phyloP scores from a whole-genome alignment of 2,888 invertebrate genomes.

The Drosophila cracens region DNA sequence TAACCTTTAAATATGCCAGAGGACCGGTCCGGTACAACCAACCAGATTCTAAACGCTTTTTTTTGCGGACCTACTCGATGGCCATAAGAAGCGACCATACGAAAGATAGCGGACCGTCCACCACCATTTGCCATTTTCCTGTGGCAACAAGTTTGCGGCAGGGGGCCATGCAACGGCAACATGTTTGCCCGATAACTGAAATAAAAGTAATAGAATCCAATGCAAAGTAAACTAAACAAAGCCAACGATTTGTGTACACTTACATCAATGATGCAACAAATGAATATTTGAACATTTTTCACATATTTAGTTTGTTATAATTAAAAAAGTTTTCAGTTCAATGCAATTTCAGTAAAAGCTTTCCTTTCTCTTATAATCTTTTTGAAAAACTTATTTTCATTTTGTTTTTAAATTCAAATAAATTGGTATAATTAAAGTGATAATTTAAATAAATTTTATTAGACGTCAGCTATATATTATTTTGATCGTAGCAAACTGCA shows the following conservation, averaged over 20 bases:
- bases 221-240: not conserved
- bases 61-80: constrained; percentile 34
- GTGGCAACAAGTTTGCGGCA: constrained; percentile 59
- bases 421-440: too few species aligned
- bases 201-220: constrained; percentile 72
- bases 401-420: not conserved
- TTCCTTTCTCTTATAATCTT: not conserved
- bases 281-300: not conserved
- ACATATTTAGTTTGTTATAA: not conserved
- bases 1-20: constrained; percentile 69
- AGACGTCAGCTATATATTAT: not conserved
- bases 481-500: constrained; percentile 24
- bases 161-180: constrained; percentile 68
- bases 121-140: constrained; percentile 46
- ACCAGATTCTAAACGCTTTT: constrained; percentile 57
- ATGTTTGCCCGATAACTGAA: constrained; percentile 74
- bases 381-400: too few species aligned
- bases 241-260: constrained; percentile 45
- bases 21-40: constrained; percentile 31
- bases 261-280: not conserved
- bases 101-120: constrained; percentile 57
- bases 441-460: not conserved
- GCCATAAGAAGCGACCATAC: constrained; percentile 41
- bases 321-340: not conserved
- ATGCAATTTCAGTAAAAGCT: not conserved